phyloP scores from a whole-genome alignment of 2,113 vertebrate species.

The Dromiciops gliroides region DNA sequence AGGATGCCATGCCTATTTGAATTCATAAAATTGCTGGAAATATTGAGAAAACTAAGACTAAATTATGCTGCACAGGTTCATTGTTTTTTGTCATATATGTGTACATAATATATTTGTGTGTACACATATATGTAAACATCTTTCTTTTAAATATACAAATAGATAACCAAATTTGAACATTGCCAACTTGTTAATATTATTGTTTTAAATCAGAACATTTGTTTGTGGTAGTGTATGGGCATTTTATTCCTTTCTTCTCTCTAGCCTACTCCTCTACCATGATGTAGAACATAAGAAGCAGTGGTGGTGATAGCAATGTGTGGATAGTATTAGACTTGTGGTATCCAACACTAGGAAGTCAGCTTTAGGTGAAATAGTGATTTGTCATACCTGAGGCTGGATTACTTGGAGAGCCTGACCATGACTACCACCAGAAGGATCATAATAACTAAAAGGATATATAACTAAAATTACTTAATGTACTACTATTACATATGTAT shows the following conservation, averaged over 20 bases:
- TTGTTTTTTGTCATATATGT: not conserved
- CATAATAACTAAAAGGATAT: not conserved
- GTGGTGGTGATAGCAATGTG: not conserved
- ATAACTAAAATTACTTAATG: not conserved
- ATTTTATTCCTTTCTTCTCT: not conserved
- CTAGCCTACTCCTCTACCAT: not conserved
- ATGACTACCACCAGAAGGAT: not conserved
- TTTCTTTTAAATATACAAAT: not conserved
- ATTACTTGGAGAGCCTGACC: not conserved
- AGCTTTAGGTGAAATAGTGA: not conserved
- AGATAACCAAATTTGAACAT: not conserved
- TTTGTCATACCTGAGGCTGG: not conserved
- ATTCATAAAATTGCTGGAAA: slow-evolving; percentile 36
- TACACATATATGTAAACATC: not conserved
- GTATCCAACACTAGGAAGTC: not conserved
- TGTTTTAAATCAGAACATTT: not conserved
- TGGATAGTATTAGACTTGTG: not conserved
- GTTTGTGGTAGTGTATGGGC: not conserved
- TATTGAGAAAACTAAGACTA: slow-evolving; percentile 1
- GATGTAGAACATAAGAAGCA: not conserved
- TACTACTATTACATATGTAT: not conserved
- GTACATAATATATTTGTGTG: not conserved
- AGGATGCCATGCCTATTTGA: slow-evolving; percentile 4
- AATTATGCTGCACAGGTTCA: slow-evolving; percentile 13
- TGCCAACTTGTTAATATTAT: not conserved